phyloP scores from a whole-genome alignment of 1,140 invertebrate genomes.

The Cataglyphis hispanica region DNA sequence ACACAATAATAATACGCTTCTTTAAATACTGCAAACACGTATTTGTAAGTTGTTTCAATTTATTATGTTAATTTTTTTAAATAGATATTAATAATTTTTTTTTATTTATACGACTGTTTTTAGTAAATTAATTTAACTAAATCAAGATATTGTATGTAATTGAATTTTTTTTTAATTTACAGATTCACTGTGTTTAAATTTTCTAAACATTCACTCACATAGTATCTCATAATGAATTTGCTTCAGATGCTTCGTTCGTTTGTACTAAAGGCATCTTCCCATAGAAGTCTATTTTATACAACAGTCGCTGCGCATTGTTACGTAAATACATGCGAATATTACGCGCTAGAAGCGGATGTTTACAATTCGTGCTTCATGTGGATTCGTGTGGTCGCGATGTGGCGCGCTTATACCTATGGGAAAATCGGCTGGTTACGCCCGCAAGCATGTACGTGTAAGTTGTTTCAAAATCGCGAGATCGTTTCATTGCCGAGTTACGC shows the following conservation, averaged over 20 bases:
- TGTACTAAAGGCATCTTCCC: slow-evolving; percentile 68
- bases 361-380: slow-evolving; percentile 76
- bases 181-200: background rate
- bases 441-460: slow-evolving; percentile 51
- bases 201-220: slow-evolving; percentile 49
- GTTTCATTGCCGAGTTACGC: slow-evolving; percentile 76
- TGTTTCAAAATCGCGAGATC: slow-evolving; percentile 77
- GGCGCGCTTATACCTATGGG: slow-evolving; percentile 71
- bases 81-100: background rate
- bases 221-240: slow-evolving; percentile 62
- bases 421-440: slow-evolving; percentile 66
- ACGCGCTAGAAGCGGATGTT: slow-evolving; percentile 76
- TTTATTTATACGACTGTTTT: background rate
- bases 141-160: slow-evolving; percentile 16
- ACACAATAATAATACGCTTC: background rate
- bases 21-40: background rate
- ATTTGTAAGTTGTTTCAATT: background rate
- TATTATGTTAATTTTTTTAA: background rate
- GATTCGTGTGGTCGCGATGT: slow-evolving; percentile 38
- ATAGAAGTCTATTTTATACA: slow-evolving; percentile 77
- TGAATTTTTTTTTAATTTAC: background rate
- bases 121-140: background rate
- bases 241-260: background rate
- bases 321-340: slow-evolving; percentile 78
- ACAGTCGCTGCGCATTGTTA: slow-evolving; percentile 50